Base-by-base conservation (phyloP, 2,797 vertebrate genomes). In the Sus cebifrons region DNA sequence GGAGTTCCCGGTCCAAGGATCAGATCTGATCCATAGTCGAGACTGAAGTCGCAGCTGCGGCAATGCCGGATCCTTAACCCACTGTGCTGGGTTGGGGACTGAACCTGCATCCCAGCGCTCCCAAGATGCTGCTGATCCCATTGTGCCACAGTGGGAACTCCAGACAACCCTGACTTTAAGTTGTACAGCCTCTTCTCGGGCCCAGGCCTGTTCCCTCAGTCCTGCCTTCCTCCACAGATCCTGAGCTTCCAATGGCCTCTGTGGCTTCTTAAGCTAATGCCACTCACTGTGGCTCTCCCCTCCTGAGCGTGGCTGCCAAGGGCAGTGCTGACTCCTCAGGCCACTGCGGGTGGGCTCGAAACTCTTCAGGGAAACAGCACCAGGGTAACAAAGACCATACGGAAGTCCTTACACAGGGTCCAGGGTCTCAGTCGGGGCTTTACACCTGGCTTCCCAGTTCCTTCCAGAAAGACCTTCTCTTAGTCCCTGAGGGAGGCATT, bases 381-480 rank as follows among this genome's bases (percentile, higher is more conserved):
- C 20, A 12, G 71, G 21, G 2, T 86, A 83, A 78, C 73, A 52
- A 23, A 89, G 44, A 25, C 32, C 58, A 23, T 25, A 15, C 0
- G 4, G 71, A 78, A 65, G 64, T n/a, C 10, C 10, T 36, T 20
- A 32, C 6, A 9, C 5, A 65, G 62, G n/a, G 52, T 15, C 21
- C n/a, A 9, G 29, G 8, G 21, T n/a, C 40, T 84, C 25, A 29
- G 11, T 21, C 25, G 64, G 62, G 32, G 23, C 13, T 54, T 82
- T 21, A 56, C 2, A 21, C 62, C 17, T 85, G 40, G 36, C 81
- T n/a, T 54, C 18, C 29, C 40, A 56, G 0, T 71, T 67, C 29
- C 52, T 86, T 82, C 29, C 74, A 78, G 96, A 83, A 89, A 40
- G 58, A 29, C 17, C 32, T 85, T 40, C 25, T 65, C 54, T 78